Evolutionary conservation across 2,888 invertebrate genomes (phyloP), one percentile per base, ranked within the genome.

Genomic region (Aquatica leii): DNA sequence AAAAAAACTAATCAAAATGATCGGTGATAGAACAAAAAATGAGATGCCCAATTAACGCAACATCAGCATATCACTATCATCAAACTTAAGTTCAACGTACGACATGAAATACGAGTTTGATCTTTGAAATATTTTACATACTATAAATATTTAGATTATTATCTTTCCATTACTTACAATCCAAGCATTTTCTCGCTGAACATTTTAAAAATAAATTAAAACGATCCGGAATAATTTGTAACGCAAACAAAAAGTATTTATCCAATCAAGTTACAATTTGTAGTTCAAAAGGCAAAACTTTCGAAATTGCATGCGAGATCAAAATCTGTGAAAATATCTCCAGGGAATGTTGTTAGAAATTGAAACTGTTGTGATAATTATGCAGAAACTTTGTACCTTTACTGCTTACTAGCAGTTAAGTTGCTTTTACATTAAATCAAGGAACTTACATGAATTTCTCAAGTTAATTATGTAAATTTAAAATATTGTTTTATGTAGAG

Each of bases 11-110:
- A 37, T 37, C 37, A 37, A 37, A 37, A 37, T 2, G 37, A 37
- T 37, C 37, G 37, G 34, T 43, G 49, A 57, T 43, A 52, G 37
- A 37, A 50, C 31, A 62, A 68, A 68, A 69, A 70, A 67, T 65
- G 67, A 69, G 69, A 69, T 64, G 63, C 68, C 71, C 69, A 71
- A 71, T 71, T 71, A 71, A 69, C 68, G 63, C 67, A 43, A 62
- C 56, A 68, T 60, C 68, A 61, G 68, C 67, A 58, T 70, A 70
- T 71, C 71, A 55, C 67, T 64, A 56, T 62, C 68, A 69, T 69
- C 66, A 64, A 58, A 6, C 65, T 43, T 55, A 70, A 70, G 71
- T 69, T 71, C 69, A 71, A 52, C 69, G 71, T 68, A 71, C 71
- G 68, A 68, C 61, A 69, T 66, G 24, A 24, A 24, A 24, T 24